Evolutionary conservation across 2,888 invertebrate species (phyloP).

Genomic region (Epinotia nisella): DNA sequence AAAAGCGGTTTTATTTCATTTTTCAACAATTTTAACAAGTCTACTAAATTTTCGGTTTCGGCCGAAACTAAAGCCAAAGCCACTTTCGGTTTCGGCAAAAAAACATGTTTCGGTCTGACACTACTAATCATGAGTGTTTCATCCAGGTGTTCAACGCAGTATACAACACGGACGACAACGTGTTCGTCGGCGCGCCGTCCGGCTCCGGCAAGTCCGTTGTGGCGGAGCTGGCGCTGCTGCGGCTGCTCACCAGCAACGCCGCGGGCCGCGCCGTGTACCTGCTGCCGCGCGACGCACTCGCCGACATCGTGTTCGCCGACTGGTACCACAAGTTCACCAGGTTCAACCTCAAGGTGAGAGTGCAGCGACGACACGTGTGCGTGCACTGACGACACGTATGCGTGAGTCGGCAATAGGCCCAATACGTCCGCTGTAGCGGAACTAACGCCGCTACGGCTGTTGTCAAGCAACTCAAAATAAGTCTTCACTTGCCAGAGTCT

Average conservation of each 20-base stretch:
- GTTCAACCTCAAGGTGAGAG: slow-evolving; percentile 65
- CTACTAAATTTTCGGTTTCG: no score
- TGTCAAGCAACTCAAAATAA: no score
- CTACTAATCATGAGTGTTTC: not conserved
- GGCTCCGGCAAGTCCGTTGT: slow-evolving; percentile 97
- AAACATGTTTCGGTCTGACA: no score
- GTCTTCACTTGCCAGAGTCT: no score
- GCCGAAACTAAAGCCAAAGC: no score
- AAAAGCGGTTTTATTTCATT: no score
- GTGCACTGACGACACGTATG: not conserved
- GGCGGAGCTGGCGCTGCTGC: slow-evolving; percentile 97
- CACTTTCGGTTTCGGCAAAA: no score
- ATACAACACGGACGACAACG: slow-evolving; percentile 99
- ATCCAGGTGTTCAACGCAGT: slow-evolving; percentile 98
- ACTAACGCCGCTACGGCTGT: no score
- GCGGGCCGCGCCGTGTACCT: slow-evolving; percentile 97
- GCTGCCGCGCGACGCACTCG: slow-evolving; percentile 95
- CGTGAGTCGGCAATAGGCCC: not conserved
- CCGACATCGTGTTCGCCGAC: slow-evolving; percentile 94
- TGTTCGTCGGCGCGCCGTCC: slow-evolving; percentile 97
- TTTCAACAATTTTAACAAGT: no score
- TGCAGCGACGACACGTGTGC: not conserved
- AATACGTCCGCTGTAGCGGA: not conserved
- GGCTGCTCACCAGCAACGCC: slow-evolving; percentile 90
- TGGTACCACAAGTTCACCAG: slow-evolving; percentile 95